These are phyloP conservation scores for Euphydryas editha DNA, from an alignment of 2,888 invertebrate genomes.

Conservation along the genomic window DNA sequence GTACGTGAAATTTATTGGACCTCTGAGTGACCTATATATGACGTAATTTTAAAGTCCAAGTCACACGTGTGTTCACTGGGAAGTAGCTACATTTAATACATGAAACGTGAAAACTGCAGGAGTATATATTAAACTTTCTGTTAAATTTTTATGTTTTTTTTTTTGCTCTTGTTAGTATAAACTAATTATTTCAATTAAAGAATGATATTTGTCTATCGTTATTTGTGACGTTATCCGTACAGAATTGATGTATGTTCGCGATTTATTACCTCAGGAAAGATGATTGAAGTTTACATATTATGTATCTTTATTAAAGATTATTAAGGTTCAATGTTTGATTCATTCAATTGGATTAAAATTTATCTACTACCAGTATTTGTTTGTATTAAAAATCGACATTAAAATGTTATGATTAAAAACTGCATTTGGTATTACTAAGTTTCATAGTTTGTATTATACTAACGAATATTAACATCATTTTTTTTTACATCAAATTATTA, in stretches of 20 bases:
- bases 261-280: background rate
- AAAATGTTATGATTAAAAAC: background rate
- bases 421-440: too few species aligned
- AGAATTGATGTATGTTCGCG: background rate
- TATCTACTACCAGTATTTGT: background rate
- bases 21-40: too few species aligned
- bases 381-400: background rate
- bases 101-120: background rate
- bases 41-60: too few species aligned
- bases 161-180: background rate
- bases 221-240: background rate
- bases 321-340: too few species aligned
- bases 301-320: too few species aligned
- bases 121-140: background rate
- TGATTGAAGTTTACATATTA: background rate
- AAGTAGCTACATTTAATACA: too few species aligned
- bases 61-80: too few species aligned
- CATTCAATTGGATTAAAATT: background rate
- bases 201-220: slow-evolving; percentile 1
- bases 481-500: too few species aligned
- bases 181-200: background rate
- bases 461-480: too few species aligned
- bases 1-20: too few species aligned
- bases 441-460: too few species aligned
- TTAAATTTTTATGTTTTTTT: background rate